Percentiles rank a stretch among this genome's conserved stretches.
phyloP scores from a whole-genome alignment of 2,888 invertebrate genomes.

The Melanargia galathea region DNA sequence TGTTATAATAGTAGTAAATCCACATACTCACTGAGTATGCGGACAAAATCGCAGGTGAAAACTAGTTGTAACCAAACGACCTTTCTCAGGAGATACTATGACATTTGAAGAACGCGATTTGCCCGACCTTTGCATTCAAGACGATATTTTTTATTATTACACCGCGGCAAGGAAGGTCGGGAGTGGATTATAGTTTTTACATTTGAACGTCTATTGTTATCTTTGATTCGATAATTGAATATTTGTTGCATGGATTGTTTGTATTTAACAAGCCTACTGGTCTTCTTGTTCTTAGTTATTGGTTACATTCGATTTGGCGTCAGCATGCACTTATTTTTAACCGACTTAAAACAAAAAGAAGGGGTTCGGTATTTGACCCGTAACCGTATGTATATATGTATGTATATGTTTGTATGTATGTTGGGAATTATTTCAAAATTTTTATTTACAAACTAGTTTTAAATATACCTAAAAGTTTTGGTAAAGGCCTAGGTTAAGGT shows the following conservation, averaged over 20 bases:
- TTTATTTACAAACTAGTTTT: no score
- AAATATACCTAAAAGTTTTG: no score
- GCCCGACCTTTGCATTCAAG: slow-evolving; percentile 18
- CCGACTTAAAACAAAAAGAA: no score
- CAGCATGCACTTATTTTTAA: no score
- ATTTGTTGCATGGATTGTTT: slow-evolving; percentile 25
- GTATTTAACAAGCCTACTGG: not conserved
- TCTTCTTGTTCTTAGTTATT: not conserved
- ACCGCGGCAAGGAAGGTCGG: slow-evolving; percentile 39
- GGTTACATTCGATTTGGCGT: not conserved
- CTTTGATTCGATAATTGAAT: slow-evolving; percentile 16
- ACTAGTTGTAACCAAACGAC: slow-evolving; percentile 10
- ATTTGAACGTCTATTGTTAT: slow-evolving; percentile 21
- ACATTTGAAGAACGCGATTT: slow-evolving; percentile 14
- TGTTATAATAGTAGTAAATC: no score
- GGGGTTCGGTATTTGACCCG: no score
- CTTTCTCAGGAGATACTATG: slow-evolving; percentile 14
- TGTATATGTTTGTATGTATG: no score
- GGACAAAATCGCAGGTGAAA: not conserved
- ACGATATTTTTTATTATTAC: slow-evolving; percentile 36
- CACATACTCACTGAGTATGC: not conserved
- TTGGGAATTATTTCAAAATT: no score
- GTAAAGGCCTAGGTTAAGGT: no score
- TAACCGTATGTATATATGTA: no score
- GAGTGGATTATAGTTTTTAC: slow-evolving; percentile 15